Conservation (phyloP, 2,113 vertebrate genomes). For the Orcinus orca region DNA sequence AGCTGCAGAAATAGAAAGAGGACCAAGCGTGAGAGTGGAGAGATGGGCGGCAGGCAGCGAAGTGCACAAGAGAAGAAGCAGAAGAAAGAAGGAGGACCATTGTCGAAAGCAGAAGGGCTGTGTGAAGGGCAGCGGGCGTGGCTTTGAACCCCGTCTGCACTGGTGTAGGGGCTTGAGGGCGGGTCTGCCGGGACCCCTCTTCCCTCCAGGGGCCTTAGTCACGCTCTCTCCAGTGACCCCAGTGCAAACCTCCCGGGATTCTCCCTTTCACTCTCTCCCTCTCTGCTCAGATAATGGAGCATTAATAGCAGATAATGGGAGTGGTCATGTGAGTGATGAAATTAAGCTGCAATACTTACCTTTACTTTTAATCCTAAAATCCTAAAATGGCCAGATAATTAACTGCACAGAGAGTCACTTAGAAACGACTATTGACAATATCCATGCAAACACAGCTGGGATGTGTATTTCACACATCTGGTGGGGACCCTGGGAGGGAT, state of each 20-base stretch:
- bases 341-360: background rate
- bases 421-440: background rate
- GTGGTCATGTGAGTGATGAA: background rate
- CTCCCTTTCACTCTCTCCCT: background rate
- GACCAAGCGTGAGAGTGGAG: rapidly evolving
- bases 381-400: background rate
- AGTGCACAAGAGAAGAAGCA: background rate
- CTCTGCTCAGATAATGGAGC: background rate
- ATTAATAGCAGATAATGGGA: background rate
- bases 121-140: rapidly evolving
- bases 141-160: background rate
- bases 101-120: background rate
- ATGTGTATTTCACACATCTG: background rate
- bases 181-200: background rate
- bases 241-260: no score
- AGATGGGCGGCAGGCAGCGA: background rate
- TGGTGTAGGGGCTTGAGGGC: rapidly evolving
- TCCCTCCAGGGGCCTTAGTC: background rate
- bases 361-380: background rate
- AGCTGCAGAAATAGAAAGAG: background rate
- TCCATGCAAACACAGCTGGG: background rate
- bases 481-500: background rate
- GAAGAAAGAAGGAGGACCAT: background rate
- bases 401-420: background rate
- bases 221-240: background rate